Evolutionary conservation across 2,797 vertebrate genomes (phyloP), one percentile per base, ranked within the genome.

Genomic region (Hemitrygon akajei): DNA sequence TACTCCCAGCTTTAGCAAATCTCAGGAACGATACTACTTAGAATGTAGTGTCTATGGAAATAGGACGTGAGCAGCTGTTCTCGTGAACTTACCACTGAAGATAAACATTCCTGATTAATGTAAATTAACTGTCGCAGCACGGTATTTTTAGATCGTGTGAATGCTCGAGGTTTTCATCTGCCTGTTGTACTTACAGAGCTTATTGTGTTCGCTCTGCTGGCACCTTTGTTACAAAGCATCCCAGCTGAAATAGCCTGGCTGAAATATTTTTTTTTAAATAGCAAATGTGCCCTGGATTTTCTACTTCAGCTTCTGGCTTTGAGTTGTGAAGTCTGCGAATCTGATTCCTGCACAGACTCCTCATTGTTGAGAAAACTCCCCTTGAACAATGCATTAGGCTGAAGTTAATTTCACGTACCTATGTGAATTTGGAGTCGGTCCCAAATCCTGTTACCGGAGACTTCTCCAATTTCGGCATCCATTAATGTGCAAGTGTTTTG

Each of bases 51-150:
- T n/a, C 47, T 47, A 40, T 91, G 71, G 91, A 56, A 76, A 58
- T 56, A 30, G 71, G 73, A 47, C 91, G 22, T 71, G 40, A 58
- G 25, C 73, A 25, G 89, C 69, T 92, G 34, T 66, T 73, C 34
- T 47, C 40, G 6, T 37, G 27, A n/a, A 16, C 56, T 25, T n/a
- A 7, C 6, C 6, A 47, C 73, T 37, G 40, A 56, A 76, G 91
- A 93, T 93, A 93, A 93, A 93, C 71, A 93, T 47, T 75, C 47
- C 71, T 58, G 40, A 69, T 69, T 76, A 93, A 93, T 76, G 91
- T 93, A 93, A 93, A 93, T 93, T 25, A 93, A 76, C 71, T n/a
- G 73, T 20, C 27, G 40, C 11, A n/a, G 25, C 47, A 14, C 40
- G n/a, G 2, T 93, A 93, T 93, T 93, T 93, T 76, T 76, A 93